These are phyloP conservation scores for Parazoanthus atlanticus DNA, from an alignment of 92 coral and sea anemone genomes.

Conservation along the genomic window DNA sequence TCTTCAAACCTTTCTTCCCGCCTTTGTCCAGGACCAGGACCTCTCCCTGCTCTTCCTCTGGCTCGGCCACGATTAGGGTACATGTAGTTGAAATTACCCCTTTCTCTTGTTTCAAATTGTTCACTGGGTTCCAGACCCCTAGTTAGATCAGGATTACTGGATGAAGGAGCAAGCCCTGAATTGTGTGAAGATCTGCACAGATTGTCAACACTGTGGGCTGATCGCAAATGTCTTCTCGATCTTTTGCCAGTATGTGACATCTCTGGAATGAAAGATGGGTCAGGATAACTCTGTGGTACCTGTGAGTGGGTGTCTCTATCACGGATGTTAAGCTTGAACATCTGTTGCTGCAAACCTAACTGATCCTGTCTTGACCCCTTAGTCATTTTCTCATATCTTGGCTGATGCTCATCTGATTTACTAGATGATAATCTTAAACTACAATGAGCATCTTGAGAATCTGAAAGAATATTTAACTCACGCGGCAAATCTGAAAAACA, in stretches of 20 bases:
- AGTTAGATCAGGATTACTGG: background rate
- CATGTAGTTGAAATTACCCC: background rate
- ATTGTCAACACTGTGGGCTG: conserved; percentile 33
- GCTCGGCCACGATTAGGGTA: background rate
- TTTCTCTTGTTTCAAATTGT: background rate
- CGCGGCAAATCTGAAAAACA: background rate
- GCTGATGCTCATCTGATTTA: background rate
- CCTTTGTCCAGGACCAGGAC: background rate
- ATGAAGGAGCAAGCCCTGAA: background rate
- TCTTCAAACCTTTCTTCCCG: background rate
- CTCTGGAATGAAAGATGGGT: background rate
- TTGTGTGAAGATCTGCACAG: background rate
- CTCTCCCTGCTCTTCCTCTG: background rate
- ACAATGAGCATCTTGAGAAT: background rate
- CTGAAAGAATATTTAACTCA: background rate
- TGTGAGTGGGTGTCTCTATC: background rate
- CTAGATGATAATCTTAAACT: background rate
- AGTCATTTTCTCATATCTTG: background rate
- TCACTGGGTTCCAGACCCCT: background rate
- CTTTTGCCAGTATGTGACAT: background rate
- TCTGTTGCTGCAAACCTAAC: conserved; percentile 1
- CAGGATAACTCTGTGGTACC: background rate
- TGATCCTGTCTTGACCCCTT: background rate
- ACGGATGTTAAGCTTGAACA: background rate
- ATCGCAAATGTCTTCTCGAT: background rate